Evolutionary conservation across 1,140 invertebrate genomes (phyloP).

Genomic region (Samia ricini): DNA sequence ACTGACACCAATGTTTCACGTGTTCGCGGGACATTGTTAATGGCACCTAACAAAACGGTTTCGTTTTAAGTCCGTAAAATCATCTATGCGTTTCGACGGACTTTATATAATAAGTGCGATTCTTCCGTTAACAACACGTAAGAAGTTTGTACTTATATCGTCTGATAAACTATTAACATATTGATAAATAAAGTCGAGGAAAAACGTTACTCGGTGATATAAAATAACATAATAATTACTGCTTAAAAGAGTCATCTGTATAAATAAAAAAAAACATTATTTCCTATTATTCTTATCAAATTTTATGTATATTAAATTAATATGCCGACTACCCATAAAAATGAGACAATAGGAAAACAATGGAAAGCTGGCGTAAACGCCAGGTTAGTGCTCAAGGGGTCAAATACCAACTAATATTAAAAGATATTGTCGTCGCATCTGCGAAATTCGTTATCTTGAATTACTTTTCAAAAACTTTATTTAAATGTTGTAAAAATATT

Average conservation of each 20-base stretch:
- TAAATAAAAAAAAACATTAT: no score
- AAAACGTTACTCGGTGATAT: not conserved
- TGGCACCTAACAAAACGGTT: conserved; percentile 2
- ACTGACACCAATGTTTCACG: conserved; percentile 28
- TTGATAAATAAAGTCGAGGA: not conserved
- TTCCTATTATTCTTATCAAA: no score
- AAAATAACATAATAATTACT: not conserved
- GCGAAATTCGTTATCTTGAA: no score
- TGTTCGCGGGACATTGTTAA: conserved; percentile 17
- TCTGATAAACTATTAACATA: conserved; percentile 1
- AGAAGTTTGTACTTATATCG: not conserved
- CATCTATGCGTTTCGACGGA: not conserved
- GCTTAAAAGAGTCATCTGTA: not conserved
- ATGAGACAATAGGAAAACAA: no score
- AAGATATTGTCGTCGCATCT: no score
- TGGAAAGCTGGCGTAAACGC: no score
- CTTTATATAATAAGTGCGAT: conserved; percentile 1
- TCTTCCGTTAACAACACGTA: conserved; percentile 5
- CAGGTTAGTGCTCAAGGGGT: no score
- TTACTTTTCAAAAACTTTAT: no score
- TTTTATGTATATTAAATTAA: no score
- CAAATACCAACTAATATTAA: no score
- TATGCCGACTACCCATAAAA: no score
- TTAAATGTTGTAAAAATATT: no score
- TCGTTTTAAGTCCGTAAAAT: not conserved